Conservation (phyloP, 2,888 invertebrate species). For the Drosophila trichaetosa region DNA sequence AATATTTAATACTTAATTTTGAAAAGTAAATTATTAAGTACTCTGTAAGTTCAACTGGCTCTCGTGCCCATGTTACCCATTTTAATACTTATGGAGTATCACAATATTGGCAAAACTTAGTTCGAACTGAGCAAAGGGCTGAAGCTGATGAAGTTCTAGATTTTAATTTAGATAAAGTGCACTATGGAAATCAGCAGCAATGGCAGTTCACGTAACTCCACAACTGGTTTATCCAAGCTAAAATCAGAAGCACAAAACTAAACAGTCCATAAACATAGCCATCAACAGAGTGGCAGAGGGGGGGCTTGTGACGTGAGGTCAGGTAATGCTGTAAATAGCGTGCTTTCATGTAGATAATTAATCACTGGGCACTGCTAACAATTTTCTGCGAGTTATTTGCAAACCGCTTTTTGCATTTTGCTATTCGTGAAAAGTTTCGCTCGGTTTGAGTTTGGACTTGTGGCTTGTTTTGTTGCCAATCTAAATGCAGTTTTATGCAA, state of each 20-base stretch:
- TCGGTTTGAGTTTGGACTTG: constrained; percentile 24
- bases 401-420: constrained; percentile 28
- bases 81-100: constrained; percentile 18
- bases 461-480: constrained; percentile 61
- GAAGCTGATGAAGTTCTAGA: constrained; percentile 59
- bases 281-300: not conserved
- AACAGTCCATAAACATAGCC: constrained; percentile 72
- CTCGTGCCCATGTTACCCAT: not conserved
- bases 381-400: constrained; percentile 59
- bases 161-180: constrained; percentile 79
- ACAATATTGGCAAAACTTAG: constrained; percentile 3
- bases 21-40: not conserved
- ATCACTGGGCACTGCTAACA: constrained; percentile 68
- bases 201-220: constrained; percentile 66
- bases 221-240: constrained; percentile 54
- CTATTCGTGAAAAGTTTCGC: constrained; percentile 45
- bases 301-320: constrained; percentile 7
- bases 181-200: constrained; percentile 73
- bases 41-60: not conserved
- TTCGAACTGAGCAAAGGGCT: constrained; percentile 5
- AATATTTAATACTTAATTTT: not conserved
- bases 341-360: constrained; percentile 82
- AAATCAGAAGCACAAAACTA: constrained; percentile 73
- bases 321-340: constrained; percentile 77
- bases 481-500: constrained; percentile 74